phyloP scores from a whole-genome alignment of 1,140 invertebrate species.

The Anastrepha obliqua region DNA sequence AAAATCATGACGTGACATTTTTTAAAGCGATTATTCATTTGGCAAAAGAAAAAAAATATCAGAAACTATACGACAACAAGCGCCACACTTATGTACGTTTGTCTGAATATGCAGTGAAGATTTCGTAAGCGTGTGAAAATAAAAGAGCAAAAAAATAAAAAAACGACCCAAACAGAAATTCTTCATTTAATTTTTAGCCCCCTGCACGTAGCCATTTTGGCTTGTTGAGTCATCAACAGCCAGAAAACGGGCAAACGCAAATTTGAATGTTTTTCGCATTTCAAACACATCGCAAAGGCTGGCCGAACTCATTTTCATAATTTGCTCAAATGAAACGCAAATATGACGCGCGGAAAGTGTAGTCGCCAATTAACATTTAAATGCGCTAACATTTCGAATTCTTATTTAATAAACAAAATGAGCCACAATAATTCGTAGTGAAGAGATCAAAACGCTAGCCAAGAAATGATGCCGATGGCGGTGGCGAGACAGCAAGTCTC shows the following conservation, averaged over 20 bases:
- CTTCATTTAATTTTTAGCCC: not conserved
- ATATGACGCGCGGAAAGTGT: not conserved
- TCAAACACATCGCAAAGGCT: not conserved
- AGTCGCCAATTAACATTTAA: conserved; percentile 13
- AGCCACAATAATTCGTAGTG: not conserved
- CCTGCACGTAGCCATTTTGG: not conserved
- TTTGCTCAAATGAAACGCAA: not conserved
- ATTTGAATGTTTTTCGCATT: not conserved
- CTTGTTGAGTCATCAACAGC: conserved; percentile 18
- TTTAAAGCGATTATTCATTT: not conserved
- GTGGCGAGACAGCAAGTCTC: not conserved
- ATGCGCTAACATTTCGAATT: not conserved
- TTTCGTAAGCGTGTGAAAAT: conserved; percentile 11
- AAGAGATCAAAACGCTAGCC: not conserved
- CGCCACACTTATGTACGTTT: conserved; percentile 3
- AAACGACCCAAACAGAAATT: not conserved
- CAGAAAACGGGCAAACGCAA: not conserved
- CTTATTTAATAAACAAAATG: conserved; percentile 5
- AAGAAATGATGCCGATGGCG: not conserved
- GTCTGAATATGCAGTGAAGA: conserved; percentile 5
- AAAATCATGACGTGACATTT: not conserved
- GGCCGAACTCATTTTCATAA: not conserved
- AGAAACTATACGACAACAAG: not conserved
- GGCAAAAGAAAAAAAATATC: not conserved
- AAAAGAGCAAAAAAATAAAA: not conserved